Evolutionary conservation across 1,140 invertebrate genomes (phyloP).

Genomic region (Solenopsis fugax): DNA sequence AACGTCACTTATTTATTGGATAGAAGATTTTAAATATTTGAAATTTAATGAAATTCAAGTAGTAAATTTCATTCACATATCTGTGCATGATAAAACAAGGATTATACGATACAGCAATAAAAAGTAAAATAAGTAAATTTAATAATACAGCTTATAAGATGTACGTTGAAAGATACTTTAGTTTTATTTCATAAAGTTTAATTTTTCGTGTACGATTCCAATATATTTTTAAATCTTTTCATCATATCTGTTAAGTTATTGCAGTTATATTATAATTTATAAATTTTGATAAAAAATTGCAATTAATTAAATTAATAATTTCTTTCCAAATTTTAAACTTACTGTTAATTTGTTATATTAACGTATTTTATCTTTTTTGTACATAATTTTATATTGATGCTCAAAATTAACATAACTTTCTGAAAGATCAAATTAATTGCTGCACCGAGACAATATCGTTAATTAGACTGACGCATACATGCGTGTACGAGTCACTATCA

Average conservation of each 20-base stretch:
- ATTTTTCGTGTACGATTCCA: background rate
- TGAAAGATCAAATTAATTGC: conserved; percentile 41
- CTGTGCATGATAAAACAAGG: background rate
- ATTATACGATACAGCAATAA: background rate
- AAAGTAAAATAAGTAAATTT: conserved; percentile 14
- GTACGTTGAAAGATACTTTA: background rate
- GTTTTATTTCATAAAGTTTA: background rate
- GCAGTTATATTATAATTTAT: background rate
- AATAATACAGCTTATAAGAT: background rate
- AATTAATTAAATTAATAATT: background rate
- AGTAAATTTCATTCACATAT: background rate
- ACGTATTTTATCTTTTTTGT: no score
- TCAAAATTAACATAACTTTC: background rate
- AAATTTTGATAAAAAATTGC: background rate
- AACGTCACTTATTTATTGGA: conserved; percentile 9
- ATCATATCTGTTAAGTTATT: background rate
- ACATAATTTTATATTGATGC: background rate
- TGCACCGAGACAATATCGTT: conserved; percentile 59
- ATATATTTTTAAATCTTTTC: background rate
- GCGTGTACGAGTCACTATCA: conserved; percentile 71
- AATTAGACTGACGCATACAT: conserved; percentile 69
- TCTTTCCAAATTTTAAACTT: background rate
- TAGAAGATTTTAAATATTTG: conserved; percentile 5
- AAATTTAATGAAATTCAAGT: background rate
- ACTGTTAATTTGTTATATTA: background rate